Conservation (phyloP, 2,113 vertebrate species). For the Cryptotis parvus region DNA sequence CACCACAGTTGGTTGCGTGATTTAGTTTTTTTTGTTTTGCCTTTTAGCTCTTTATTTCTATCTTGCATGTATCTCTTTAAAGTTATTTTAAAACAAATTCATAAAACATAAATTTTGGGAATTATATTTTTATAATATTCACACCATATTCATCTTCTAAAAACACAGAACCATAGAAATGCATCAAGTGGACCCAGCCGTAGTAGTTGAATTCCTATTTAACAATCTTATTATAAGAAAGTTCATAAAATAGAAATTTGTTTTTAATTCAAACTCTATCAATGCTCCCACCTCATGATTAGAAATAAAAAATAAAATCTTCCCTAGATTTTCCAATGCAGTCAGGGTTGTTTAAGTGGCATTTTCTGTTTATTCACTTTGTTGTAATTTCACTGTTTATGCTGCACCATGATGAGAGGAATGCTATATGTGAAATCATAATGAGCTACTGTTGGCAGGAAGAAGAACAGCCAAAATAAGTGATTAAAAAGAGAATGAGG, state of each 20-base stretch:
- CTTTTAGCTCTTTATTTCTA: too few species aligned
- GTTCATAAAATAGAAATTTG: slow-evolving; percentile 15
- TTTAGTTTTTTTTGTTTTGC: too few species aligned
- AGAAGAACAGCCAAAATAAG: slow-evolving; percentile 64
- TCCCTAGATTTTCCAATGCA: slow-evolving; percentile 19
- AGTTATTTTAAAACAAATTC: neutral
- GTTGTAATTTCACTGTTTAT: slow-evolving; percentile 49
- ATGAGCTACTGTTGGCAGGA: slow-evolving; percentile 65
- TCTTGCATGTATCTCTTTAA: neutral
- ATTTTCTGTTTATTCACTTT: slow-evolving; percentile 35
- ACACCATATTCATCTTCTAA: slow-evolving; percentile 27
- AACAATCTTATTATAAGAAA: slow-evolving; percentile 57
- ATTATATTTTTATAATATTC: neutral
- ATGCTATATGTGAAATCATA: slow-evolving; percentile 49
- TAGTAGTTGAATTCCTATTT: neutral
- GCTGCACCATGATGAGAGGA: slow-evolving; percentile 16
- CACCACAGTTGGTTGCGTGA: too few species aligned
- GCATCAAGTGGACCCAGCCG: neutral
- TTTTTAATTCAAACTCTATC: neutral
- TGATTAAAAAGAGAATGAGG: slow-evolving; percentile 61
- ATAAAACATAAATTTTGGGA: too few species aligned
- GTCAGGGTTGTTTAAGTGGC: neutral
- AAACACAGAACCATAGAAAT: neutral
- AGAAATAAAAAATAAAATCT: slow-evolving; percentile 42
- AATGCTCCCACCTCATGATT: neutral